These are phyloP conservation scores for Ctenopoma multispine DNA, from an alignment of 2,797 vertebrate species.

Conservation along the genomic window DNA sequence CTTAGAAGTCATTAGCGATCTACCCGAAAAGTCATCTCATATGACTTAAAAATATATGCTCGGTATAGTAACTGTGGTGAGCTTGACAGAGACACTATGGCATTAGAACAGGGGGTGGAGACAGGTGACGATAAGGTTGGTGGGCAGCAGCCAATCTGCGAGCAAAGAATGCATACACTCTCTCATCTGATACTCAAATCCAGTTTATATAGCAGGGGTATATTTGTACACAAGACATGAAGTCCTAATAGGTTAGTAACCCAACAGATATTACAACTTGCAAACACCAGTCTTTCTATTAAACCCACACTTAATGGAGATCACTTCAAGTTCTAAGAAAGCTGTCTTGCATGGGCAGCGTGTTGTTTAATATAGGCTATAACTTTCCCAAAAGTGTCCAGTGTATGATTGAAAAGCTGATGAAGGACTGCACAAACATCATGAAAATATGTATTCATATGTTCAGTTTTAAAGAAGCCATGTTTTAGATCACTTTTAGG, in stretches of 20 bases:
- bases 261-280: background rate
- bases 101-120: conserved; percentile 31
- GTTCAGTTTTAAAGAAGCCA: background rate
- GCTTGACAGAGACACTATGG: background rate
- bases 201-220: no score
- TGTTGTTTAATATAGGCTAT: no score
- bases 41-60: no score
- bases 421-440: no score
- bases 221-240: background rate
- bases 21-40: no score
- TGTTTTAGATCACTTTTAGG: background rate
- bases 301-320: no score
- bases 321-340: no score
- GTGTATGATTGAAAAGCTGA: no score
- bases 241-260: background rate
- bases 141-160: conserved; percentile 56
- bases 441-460: no score
- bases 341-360: no score
- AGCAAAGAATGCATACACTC: conserved; percentile 35
- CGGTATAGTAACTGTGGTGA: rapidly evolving
- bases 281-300: background rate
- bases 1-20: no score
- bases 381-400: no score
- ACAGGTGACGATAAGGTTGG: background rate
- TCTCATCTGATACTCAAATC: background rate